Conservation (phyloP, 2,797 vertebrate species). For the Poecile montanus region DNA sequence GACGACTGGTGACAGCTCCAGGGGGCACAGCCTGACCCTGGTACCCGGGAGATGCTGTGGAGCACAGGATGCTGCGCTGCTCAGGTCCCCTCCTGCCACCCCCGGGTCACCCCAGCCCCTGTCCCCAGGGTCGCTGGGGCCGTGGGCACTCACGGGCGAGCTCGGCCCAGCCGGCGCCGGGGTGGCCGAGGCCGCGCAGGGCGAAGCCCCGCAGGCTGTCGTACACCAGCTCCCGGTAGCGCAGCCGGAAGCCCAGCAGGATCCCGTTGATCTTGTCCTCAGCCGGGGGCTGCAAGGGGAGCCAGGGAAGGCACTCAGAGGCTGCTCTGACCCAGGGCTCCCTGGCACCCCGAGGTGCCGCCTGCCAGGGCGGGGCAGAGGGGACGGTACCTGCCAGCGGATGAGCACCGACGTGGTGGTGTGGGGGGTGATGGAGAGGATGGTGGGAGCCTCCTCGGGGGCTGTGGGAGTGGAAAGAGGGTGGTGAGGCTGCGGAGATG, state of each 20-base stretch:
- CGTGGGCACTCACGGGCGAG: conserved; percentile 83
- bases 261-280: conserved; percentile 96
- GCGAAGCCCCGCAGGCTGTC: conserved; percentile 85
- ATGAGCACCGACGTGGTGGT: conserved; percentile 95
- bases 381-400: conserved; percentile 89
- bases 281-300: conserved; percentile 78
- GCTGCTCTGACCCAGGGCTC: background rate
- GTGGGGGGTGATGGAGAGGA: conserved; percentile 92
- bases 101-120: accelerated
- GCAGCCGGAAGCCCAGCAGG: conserved; percentile 91
- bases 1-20: background rate
- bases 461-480: conserved; percentile 48
- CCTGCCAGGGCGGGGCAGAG: background rate
- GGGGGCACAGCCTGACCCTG: background rate
- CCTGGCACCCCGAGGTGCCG: background rate
- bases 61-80: background rate
- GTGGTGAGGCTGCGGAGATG: background rate
- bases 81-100: accelerated
- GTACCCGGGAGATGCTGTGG: accelerated
- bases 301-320: background rate
- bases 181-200: conserved; percentile 76
- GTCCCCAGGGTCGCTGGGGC: accelerated
- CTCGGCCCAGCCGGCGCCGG: conserved; percentile 85
- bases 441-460: conserved; percentile 82
- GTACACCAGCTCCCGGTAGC: conserved; percentile 89